Evolutionary conservation across 2,113 vertebrate genomes (phyloP), one percentile per base, ranked within the genome.

Genomic region (Leucosticte australis): DNA sequence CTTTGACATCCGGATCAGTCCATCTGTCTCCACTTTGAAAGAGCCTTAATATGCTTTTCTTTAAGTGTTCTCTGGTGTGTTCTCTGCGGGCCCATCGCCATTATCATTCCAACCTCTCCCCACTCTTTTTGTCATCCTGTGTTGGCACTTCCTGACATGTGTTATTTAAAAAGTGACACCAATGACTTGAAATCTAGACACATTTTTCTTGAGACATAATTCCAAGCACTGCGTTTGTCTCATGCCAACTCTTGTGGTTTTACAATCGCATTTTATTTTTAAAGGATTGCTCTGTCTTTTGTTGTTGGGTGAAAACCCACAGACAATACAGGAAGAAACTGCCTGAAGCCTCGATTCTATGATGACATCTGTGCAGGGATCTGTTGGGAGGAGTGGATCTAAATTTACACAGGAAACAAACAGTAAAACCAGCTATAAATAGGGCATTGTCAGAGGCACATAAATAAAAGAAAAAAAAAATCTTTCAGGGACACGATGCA

Each of bases 101-200:
- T 97, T 96, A 97, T 94, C 96, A 95, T 96, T 96, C 92, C 95
- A 96, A 95, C 93, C 95, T 96, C 94, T 97, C 85, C 94, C 93
- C 87, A 87, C 90, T 95, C 95, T 95, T 94, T 96, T 97, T 96
- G 96, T 97, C 96, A 97, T 97, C 93, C 92, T 94, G 87, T 37
- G 95, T 97, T 95, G 93, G 94, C 94, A 97, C 94, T 95, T 96
- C 94, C 93, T 95, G 94, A 96, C 95, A 96, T 95, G 93, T 96
- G 96, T 96, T 96, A 95, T 96, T 97, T 95, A 94, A 95, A 92
- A 97, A 97, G 90, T 95, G 95, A 97, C 94, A 97, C 95, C 94
- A 95, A 1, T 93, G 93, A 95, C 95, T 96, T 96, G 95, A 96
- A 95, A 96, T 94, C 95, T 96, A 97, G 94, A 96, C 96, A 97